phyloP scores from a whole-genome alignment of 2,888 invertebrate species.

The Achlya flavicornis region DNA sequence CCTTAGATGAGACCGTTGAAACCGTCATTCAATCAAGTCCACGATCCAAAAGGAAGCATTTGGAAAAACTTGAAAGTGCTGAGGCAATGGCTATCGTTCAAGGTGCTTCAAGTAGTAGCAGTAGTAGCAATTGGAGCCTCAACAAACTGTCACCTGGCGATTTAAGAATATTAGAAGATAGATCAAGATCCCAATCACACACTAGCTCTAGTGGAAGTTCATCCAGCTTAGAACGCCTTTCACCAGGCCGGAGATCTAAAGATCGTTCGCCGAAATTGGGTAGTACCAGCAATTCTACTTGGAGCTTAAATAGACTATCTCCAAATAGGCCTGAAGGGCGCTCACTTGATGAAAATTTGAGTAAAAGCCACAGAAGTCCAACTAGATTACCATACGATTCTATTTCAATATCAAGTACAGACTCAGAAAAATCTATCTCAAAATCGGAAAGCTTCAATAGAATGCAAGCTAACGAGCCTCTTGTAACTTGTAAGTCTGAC shows the following conservation, averaged over 20 bases:
- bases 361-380: slow-evolving; percentile 76
- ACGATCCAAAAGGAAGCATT: slow-evolving; percentile 76
- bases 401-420: slow-evolving; percentile 78
- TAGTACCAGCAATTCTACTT: slow-evolving; percentile 79
- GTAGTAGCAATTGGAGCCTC: slow-evolving; percentile 81
- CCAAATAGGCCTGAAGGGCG: slow-evolving; percentile 79
- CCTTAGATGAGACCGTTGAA: slow-evolving; percentile 87
- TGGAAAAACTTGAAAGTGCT: slow-evolving; percentile 78
- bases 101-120: slow-evolving; percentile 79
- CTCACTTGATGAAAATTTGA: slow-evolving; percentile 75
- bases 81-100: slow-evolving; percentile 77
- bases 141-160: slow-evolving; percentile 81
- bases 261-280: slow-evolving; percentile 80
- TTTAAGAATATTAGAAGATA: slow-evolving; percentile 75
- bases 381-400: slow-evolving; percentile 78
- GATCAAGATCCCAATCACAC: slow-evolving; percentile 76
- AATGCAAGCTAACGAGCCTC: slow-evolving; percentile 77
- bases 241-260: slow-evolving; percentile 78
- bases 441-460: slow-evolving; percentile 81
- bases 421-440: slow-evolving; percentile 80
- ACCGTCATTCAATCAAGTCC: slow-evolving; percentile 86
- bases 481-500: slow-evolving; percentile 80
- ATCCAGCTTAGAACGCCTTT: slow-evolving; percentile 77
- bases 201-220: slow-evolving; percentile 81
- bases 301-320: slow-evolving; percentile 78